These are phyloP conservation scores for Chrysolina oricalcia DNA, from an alignment of 2,888 invertebrate genomes.

Conservation along the genomic window DNA sequence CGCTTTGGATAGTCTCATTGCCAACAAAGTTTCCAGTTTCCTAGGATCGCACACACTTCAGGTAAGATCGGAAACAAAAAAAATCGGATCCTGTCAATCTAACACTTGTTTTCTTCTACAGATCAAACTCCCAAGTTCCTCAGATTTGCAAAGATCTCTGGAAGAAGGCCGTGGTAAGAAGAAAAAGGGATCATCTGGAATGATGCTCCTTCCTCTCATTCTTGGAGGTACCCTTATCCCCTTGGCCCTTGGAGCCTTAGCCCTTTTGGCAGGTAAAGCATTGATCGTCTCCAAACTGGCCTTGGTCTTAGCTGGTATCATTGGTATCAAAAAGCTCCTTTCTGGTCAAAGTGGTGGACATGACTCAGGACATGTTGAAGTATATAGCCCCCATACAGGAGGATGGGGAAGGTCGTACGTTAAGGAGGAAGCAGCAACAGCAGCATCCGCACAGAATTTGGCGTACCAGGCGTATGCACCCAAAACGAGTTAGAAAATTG, in stretches of 20 bases:
- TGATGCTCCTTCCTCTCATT: constrained; percentile 85
- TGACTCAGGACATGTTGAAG: constrained; percentile 80
- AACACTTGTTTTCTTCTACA: constrained; percentile 63
- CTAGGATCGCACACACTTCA: constrained; percentile 86
- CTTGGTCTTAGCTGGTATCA: constrained; percentile 86
- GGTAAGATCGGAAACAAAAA: constrained; percentile 70
- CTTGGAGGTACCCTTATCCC: constrained; percentile 88
- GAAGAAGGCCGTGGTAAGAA: constrained; percentile 79
- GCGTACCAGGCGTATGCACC: constrained; percentile 75
- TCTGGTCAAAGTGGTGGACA: constrained; percentile 75
- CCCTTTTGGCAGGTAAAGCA: constrained; percentile 88
- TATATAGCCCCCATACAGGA: constrained; percentile 82
- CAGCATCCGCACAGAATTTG: constrained; percentile 72
- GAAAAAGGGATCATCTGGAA: constrained; percentile 83
- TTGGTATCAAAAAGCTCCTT: constrained; percentile 88
- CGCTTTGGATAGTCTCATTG: constrained; percentile 83
- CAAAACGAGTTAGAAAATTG: constrained; percentile 59
- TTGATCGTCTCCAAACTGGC: constrained; percentile 89
- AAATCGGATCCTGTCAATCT: background rate
- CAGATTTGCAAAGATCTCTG: constrained; percentile 78
- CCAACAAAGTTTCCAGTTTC: constrained; percentile 83
- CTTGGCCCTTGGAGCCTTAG: constrained; percentile 86
- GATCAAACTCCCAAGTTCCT: constrained; percentile 84
- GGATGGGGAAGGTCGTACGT: constrained; percentile 83
- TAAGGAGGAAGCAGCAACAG: constrained; percentile 68